These are phyloP conservation scores for Euclidia mi DNA, from an alignment of 2,888 invertebrate genomes.

Conservation along the genomic window DNA sequence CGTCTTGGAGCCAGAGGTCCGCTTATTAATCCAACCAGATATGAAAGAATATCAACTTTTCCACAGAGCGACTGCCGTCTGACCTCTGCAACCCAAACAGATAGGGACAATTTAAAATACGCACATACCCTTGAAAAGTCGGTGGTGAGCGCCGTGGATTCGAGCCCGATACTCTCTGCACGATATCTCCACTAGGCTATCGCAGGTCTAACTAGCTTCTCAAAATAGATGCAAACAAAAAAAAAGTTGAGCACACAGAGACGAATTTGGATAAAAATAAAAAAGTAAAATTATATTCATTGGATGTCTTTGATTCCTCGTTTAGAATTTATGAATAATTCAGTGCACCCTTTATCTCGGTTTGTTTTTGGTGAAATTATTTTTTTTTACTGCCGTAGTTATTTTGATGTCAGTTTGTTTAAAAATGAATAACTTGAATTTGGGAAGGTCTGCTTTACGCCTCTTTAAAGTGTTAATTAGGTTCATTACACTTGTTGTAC, in stretches of 20 bases:
- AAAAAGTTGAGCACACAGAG: slow-evolving; percentile 19
- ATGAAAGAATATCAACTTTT: too few species aligned
- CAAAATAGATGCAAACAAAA: slow-evolving; percentile 34
- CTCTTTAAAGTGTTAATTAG: slow-evolving; percentile 6
- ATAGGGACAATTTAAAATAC: too few species aligned
- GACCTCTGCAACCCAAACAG: too few species aligned
- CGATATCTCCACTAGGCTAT: too few species aligned
- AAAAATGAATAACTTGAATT: slow-evolving; percentile 6
- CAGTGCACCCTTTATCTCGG: slow-evolving; percentile 49
- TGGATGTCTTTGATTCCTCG: slow-evolving; percentile 58
- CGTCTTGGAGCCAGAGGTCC: too few species aligned
- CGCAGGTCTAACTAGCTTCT: too few species aligned
- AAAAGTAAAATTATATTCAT: slow-evolving; percentile 56
- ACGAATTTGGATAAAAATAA: slow-evolving; percentile 30
- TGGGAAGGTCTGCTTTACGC: neutral
- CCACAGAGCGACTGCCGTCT: too few species aligned
- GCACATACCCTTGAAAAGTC: too few species aligned
- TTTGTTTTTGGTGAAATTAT: slow-evolving; percentile 38
- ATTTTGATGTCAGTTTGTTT: slow-evolving; percentile 16
- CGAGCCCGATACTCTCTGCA: too few species aligned
- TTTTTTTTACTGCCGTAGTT: slow-evolving; percentile 24
- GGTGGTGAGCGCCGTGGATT: too few species aligned
- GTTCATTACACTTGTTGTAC: neutral
- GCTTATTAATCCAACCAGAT: too few species aligned
- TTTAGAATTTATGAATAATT: slow-evolving; percentile 60